These are phyloP conservation scores for Coregonus clupeaformis DNA, from an alignment of 2,113 vertebrate genomes.

Conservation along the genomic window DNA sequence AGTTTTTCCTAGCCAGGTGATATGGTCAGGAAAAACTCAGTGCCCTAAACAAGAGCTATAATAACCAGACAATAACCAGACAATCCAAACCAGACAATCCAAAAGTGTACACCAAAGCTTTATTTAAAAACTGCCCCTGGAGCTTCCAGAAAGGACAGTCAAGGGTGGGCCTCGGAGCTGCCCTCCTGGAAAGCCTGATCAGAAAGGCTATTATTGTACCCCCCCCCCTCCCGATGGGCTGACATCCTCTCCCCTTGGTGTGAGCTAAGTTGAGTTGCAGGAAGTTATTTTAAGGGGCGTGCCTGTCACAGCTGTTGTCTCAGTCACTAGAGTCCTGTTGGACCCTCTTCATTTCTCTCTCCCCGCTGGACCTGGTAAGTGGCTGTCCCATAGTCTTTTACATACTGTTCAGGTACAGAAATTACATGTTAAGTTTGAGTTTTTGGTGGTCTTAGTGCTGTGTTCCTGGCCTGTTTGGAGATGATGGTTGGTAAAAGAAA, in stretches of 20 bases:
- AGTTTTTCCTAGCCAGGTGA: no score
- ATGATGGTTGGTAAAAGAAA: neutral
- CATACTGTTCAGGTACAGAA: neutral
- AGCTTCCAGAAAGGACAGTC: neutral
- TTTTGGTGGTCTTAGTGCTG: neutral
- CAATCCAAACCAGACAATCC: no score
- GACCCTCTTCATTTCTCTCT: constrained; percentile 44
- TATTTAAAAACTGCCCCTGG: neutral
- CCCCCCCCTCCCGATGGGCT: no score
- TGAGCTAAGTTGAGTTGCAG: constrained; percentile 9
- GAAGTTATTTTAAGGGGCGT: constrained; percentile 73
- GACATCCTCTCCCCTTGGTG: constrained; percentile 13
- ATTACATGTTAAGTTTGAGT: neutral
- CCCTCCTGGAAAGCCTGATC: constrained; percentile 16
- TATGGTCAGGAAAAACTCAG: no score
- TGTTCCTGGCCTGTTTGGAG: no score
- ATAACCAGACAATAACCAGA: no score
- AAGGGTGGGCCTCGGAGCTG: constrained; percentile 1
- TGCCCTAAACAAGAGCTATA: no score
- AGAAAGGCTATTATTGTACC: constrained; percentile 4
- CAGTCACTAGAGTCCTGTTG: constrained; percentile 18
- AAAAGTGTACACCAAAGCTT: no score
- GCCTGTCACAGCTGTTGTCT: constrained; percentile 58
- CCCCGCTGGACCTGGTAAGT: constrained; percentile 35
- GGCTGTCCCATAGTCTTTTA: neutral